phyloP scores from a whole-genome alignment of 2,113 vertebrate genomes.

The Saguinus imperator region DNA sequence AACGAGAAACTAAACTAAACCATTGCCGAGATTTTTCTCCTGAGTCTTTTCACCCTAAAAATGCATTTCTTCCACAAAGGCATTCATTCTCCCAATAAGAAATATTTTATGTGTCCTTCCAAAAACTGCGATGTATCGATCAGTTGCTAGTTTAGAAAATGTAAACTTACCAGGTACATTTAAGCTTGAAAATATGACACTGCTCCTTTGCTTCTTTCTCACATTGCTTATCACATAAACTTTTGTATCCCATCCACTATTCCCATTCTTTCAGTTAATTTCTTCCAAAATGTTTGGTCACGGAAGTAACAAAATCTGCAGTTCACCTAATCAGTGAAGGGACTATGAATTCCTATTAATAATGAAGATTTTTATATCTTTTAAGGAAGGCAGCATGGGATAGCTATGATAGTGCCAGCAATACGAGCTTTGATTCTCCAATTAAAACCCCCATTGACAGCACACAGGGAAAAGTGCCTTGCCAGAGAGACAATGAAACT shows the following conservation, averaged over 20 bases:
- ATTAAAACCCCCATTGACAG: not conserved
- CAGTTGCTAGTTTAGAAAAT: not conserved
- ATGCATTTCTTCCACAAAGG: not conserved
- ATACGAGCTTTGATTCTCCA: not conserved
- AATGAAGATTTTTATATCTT: not conserved
- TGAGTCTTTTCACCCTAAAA: constrained; percentile 1
- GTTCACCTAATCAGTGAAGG: not conserved
- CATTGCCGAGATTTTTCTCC: not conserved
- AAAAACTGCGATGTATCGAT: not conserved
- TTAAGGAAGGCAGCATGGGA: not conserved
- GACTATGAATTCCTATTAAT: not conserved
- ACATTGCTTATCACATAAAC: not conserved
- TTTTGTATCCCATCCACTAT: not conserved
- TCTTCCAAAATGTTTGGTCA: not conserved
- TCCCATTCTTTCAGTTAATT: constrained; percentile 16
- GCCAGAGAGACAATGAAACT: not conserved
- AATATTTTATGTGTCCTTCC: constrained; percentile 10
- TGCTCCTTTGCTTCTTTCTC: not conserved
- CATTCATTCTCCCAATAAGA: not conserved
- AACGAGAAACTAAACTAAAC: not conserved
- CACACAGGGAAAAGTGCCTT: not conserved
- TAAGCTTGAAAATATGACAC: not conserved
- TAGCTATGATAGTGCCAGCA: not conserved
- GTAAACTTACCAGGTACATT: not conserved
- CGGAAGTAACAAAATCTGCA: not conserved